Base-by-base conservation (phyloP, 2,797 vertebrate genomes). In the Loris lydekkerianus region DNA sequence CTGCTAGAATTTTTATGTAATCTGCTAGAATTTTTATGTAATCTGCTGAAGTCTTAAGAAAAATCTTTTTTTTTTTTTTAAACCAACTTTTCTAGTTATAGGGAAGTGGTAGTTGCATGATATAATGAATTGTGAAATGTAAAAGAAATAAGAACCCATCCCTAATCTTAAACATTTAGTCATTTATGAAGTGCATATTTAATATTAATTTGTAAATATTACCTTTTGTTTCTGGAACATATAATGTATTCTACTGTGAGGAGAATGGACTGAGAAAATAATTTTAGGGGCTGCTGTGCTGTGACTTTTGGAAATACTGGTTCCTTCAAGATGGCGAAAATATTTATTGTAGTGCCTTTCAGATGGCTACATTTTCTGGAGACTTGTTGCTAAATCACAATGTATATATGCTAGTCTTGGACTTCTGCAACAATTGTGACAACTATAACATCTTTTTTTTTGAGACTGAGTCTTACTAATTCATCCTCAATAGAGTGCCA, bases 291-390 rank as follows among this genome's bases (percentile, higher is more conserved):
- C 29, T 93, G 29, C 60, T 40, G 83, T 69, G 31, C 58, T 97
- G 3, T 77, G 53, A 73, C 84, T 92, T 95, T 88, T 92, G 49
- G 77, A 96, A 96, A 94, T 87, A 8, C 27, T 97, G 84, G 8
- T 93, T 78, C 49, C 95, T 95, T 91, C 8, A 53, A 80, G 43
- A 21, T 49, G 89, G 76, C 69, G 78, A 94, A 86, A 20, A 82
- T 91, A 21, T 8, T 23, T 86, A 80, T 93, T 78, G 14, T 58
- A 87, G 49, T 93, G 65, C 56, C 72, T n/a, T 94, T n/a, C n/a
- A 94, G 56, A 87, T 93, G 27, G 72, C 46, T 84, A 95, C 46
- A 40, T 96, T 60, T 75, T 93, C n/a, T 93, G 93, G 53, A 94
- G 76, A 17, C 14, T 65, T 93, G 60, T 86, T 80, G 63, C 31